A percentile compares a stretch with the other conserved stretches of the same genome.
Conservation (phyloP, 2,797 vertebrate species). For the Garrulus glandarius region DNA sequence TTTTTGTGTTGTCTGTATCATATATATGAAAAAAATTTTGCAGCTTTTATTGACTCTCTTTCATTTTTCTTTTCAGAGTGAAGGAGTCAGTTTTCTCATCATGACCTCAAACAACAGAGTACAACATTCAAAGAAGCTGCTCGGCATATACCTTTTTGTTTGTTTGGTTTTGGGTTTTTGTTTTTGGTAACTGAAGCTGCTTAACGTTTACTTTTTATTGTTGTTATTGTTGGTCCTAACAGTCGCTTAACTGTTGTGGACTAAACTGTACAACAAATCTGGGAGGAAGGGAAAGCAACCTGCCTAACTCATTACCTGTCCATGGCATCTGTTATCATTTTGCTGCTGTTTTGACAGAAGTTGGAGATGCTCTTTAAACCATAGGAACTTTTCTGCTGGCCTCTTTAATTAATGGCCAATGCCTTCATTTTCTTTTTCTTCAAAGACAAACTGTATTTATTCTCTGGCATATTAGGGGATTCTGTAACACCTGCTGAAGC, state of each 20-base stretch:
- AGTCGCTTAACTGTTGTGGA: conserved; percentile 34
- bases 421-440: conserved; percentile 60
- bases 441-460: conserved; percentile 57
- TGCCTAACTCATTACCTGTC: conserved; percentile 25
- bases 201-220: conserved; percentile 62
- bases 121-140: conserved; percentile 61
- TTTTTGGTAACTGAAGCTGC: conserved; percentile 66
- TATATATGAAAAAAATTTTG: neutral
- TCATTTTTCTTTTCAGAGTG: conserved; percentile 75
- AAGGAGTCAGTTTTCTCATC: conserved; percentile 57
- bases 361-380: conserved; percentile 42
- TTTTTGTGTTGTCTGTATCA: neutral
- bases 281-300: conserved; percentile 57
- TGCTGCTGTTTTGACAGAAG: conserved; percentile 56
- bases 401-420: conserved; percentile 41
- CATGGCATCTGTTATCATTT: conserved; percentile 42
- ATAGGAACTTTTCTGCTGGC: conserved; percentile 16
- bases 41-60: conserved; percentile 2
- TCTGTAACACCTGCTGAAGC: conserved; percentile 52
- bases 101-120: conserved; percentile 47
- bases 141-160: conserved; percentile 25
- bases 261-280: conserved; percentile 10
- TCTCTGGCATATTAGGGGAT: conserved; percentile 65
- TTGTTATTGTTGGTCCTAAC: conserved; percentile 43
- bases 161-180: neutral